phyloP scores from a whole-genome alignment of 2,113 vertebrate species.

The Alaudala cheleensis region DNA sequence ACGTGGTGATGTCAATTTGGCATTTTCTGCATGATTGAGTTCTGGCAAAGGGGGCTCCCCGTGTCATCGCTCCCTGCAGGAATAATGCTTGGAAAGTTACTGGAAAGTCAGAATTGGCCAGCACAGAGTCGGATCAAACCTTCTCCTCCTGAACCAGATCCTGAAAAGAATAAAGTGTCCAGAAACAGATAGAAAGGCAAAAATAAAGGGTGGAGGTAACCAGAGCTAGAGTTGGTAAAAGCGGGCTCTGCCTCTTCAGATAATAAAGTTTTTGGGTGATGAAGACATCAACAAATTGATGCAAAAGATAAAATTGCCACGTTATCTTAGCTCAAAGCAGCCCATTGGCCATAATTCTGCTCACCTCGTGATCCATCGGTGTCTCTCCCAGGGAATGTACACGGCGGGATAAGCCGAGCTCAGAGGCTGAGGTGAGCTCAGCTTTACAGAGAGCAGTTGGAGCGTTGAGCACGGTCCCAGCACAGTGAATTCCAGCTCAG shows the following conservation, averaged over 20 bases:
- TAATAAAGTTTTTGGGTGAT: neutral
- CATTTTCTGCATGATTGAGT: conserved; percentile 78
- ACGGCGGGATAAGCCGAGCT: neutral
- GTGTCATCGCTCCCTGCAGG: conserved; percentile 57
- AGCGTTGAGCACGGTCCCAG: rapidly evolving
- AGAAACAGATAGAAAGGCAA: neutral
- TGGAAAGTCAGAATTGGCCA: conserved; percentile 60
- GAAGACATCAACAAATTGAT: neutral
- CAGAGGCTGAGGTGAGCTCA: neutral
- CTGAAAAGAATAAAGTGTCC: neutral
- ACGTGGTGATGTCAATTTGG: conserved; percentile 68
- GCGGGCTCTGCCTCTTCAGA: no score
- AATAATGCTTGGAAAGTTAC: conserved; percentile 76
- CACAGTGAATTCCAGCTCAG: no score
- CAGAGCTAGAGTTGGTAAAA: neutral
- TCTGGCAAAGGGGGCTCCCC: conserved; percentile 67
- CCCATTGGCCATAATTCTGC: neutral
- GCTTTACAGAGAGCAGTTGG: neutral
- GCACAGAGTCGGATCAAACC: conserved; percentile 21
- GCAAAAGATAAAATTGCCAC: rapidly evolving
- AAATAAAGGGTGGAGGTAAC: neutral
- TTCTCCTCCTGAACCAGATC: neutral
- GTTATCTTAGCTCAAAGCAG: neutral
- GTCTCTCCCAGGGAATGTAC: rapidly evolving
- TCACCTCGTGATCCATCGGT: neutral